Evolutionary conservation across 2,888 invertebrate species (phyloP).

Genomic region (Stegana nigrithorax): DNA sequence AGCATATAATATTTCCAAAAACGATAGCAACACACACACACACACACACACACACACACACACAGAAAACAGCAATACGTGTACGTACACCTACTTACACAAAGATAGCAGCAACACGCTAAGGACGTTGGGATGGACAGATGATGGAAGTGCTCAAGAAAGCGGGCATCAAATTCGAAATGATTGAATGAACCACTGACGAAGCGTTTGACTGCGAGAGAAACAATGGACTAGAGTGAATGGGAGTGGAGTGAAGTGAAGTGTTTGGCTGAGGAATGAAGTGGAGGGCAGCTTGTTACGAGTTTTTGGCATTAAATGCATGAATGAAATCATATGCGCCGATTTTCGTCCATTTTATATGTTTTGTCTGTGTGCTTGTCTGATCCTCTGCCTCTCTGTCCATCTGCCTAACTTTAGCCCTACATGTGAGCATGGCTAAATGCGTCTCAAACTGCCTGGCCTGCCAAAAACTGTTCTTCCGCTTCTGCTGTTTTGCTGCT

Average conservation of each 20-base stretch:
- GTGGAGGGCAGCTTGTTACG: slow-evolving; percentile 38
- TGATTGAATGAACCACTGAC: slow-evolving; percentile 7
- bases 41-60: slow-evolving; percentile 23
- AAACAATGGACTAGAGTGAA: not conserved
- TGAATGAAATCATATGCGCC: slow-evolving; percentile 50
- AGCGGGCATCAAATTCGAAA: not conserved
- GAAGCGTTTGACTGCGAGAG: not conserved
- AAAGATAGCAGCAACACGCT: slow-evolving; percentile 29
- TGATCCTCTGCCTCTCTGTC: slow-evolving; percentile 13
- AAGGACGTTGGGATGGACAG: slow-evolving; percentile 36
- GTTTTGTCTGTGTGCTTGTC: slow-evolving; percentile 21
- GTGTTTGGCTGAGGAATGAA: not conserved
- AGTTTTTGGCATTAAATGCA: slow-evolving; percentile 37
- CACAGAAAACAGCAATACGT: slow-evolving; percentile 25
- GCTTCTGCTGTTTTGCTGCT: not conserved
- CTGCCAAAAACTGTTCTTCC: not conserved
- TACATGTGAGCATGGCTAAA: no score
- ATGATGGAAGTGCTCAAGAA: not conserved
- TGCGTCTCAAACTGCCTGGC: no score
- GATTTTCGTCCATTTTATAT: slow-evolving; percentile 37
- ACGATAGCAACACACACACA: slow-evolving; percentile 53
- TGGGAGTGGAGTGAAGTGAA: not conserved
- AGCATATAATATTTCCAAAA: slow-evolving; percentile 65
- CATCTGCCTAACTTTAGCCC: no score
- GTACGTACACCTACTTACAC: slow-evolving; percentile 10